Base-by-base conservation (phyloP, 2,888 invertebrate species). In the Melinaea menophilus region DNA sequence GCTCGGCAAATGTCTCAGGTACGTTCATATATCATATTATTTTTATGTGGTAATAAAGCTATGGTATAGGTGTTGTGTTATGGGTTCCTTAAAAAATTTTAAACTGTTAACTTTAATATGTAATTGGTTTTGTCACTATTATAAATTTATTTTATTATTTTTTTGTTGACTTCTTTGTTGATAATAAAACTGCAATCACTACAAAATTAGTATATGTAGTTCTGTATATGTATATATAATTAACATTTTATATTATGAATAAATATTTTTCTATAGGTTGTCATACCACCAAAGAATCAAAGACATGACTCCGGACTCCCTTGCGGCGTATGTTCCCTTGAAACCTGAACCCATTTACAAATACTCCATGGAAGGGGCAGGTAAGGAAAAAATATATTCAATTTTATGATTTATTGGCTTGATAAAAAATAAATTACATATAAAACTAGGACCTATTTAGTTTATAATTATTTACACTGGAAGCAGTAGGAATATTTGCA, bases 271-370 rank as follows among this genome's bases (percentile, higher is more conserved):
- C 75, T 77, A 12, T 75, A 96, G 96, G 77, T 92, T 99, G 69
- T 98, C 99, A 1, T 99, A 99, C 84, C 96, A 97, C 82, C 97
- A 98, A 83, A 93, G 98, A 75, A 95, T 99, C 66, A 94, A 94
- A 60, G 98, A 99, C 74, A 96, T 98, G 91, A 94, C 98, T 80
- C 98, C 99, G 4, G 95, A 95, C 75, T 92, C 94, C 0, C 98
- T 98, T 86, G 93, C 93, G 5, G 92, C 94, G 55, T 92, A 99
- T 70, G 93, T 98, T 66, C 99, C 99, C 2, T 89, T 93, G 31
- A 95, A 95, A 80, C 96, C 98, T 0, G 95, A 95, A 73, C 96
- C 97, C 0, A 94, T 95, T 73, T 98, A 96, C 86, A 99, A 98
- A 85, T 99, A 97, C 80, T 94, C 95, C 4, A 94, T 95, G 79